Percentiles rank a stretch among this genome's conserved stretches.
phyloP scores from a whole-genome alignment of 2,888 invertebrate genomes.

The Clistopyga incitator region DNA sequence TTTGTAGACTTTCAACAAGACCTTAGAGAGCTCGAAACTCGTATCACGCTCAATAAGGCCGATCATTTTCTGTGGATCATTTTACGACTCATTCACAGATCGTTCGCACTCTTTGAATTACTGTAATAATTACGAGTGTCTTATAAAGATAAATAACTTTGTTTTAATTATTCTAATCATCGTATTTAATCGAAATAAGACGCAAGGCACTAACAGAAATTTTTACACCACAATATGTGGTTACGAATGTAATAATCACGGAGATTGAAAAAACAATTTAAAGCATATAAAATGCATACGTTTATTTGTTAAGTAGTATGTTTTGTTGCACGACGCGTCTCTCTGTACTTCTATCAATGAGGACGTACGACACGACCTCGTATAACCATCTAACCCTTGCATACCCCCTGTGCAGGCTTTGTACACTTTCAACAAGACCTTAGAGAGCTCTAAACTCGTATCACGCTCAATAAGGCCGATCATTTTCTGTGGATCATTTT shows the following conservation, averaged over 20 bases:
- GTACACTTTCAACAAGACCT: neutral
- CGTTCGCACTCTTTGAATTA: neutral
- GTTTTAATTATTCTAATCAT: no score
- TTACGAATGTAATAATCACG: no score
- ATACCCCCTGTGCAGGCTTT: neutral
- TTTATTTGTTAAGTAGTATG: no score
- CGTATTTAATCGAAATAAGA: no score
- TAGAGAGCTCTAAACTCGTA: neutral
- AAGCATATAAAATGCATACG: no score
- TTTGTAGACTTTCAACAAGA: neutral
- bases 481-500: neutral
- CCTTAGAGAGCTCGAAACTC: neutral
- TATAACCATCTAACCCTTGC: constrained; percentile 33
- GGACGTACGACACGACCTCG: constrained; percentile 40
- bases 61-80: neutral
- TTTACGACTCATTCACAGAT: neutral
- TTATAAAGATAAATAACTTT: no score
- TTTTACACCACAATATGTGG: no score
- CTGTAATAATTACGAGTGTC: no score
- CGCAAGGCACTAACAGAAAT: no score
- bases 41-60: neutral
- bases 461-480: neutral
- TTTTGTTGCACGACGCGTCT: no score
- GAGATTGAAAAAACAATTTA: no score
- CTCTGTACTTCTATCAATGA: constrained; percentile 46